These are phyloP conservation scores for Drosophila pruinosa DNA, from an alignment of 1,140 invertebrate genomes.

Conservation along the genomic window DNA sequence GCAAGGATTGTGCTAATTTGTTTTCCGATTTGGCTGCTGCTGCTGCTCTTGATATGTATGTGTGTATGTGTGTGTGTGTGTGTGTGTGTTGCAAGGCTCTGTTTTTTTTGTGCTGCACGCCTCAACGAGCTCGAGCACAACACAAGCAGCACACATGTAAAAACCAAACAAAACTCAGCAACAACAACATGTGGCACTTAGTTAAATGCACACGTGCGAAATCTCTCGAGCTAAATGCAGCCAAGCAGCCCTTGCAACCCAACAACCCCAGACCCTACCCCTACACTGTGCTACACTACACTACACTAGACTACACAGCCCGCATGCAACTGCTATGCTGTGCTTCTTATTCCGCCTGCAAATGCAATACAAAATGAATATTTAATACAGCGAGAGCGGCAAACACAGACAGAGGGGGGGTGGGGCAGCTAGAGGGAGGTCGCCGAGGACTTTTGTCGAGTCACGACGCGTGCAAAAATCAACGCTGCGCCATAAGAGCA, in stretches of 20 bases:
- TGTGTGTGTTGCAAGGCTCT: constrained; percentile 22
- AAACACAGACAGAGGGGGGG: background rate
- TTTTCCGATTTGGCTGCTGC: constrained; percentile 56
- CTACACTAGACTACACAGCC: background rate
- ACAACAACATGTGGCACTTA: constrained; percentile 50
- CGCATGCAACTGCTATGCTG: background rate
- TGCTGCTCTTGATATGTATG: constrained; percentile 14
- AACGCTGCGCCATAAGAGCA: constrained; percentile 67
- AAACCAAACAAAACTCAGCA: constrained; percentile 3
- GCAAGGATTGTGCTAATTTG: constrained; percentile 76
- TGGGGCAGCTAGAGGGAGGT: constrained; percentile 1
- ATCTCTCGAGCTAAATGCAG: constrained; percentile 75
- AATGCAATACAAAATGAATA: constrained; percentile 79
- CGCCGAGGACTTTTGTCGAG: constrained; percentile 25
- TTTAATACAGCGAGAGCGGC: constrained; percentile 47
- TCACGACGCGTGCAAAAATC: constrained; percentile 59
- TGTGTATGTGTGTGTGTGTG: constrained; percentile 8
- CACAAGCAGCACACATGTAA: background rate
- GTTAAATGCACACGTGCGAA: constrained; percentile 76
- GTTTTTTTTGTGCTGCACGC: constrained; percentile 35
- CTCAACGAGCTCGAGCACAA: background rate
- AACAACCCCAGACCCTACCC: background rate
- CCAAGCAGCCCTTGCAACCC: constrained; percentile 25
- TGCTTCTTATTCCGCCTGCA: constrained; percentile 41
- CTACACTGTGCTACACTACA: background rate